phyloP scores from a whole-genome alignment of 2,113 vertebrate species.

The Notechis scutatus region DNA sequence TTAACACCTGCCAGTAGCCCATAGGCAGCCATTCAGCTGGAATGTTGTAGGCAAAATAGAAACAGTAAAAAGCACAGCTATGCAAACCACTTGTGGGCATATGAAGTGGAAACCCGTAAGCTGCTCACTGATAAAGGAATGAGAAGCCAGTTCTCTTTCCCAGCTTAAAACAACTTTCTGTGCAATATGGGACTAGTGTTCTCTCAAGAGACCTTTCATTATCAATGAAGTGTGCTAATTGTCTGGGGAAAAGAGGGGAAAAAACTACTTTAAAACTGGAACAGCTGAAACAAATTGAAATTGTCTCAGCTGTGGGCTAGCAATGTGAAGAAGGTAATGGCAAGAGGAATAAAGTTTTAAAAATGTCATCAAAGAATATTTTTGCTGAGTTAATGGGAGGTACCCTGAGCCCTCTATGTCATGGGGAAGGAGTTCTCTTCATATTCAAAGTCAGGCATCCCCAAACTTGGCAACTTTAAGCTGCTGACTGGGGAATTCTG shows the following conservation, averaged over 20 bases:
- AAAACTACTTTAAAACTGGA: not conserved
- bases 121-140: not conserved
- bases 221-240: not conserved
- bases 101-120: not conserved
- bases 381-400: not conserved
- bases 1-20: not conserved
- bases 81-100: not conserved
- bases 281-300: not conserved
- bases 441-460: not conserved
- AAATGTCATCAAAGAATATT: not conserved
- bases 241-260: not conserved
- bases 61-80: not conserved
- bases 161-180: not conserved
- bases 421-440: not conserved
- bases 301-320: not conserved
- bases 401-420: not conserved
- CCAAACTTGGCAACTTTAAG: not conserved
- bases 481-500: not conserved
- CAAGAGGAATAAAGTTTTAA: not conserved
- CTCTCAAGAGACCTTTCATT: not conserved
- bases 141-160: not conserved
- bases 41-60: not conserved
- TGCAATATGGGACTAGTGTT: not conserved
- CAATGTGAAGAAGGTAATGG: not conserved
- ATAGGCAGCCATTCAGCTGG: not conserved